Conservation (phyloP, 92 coral and sea anemone species). For the Epizoanthus fatuus region DNA sequence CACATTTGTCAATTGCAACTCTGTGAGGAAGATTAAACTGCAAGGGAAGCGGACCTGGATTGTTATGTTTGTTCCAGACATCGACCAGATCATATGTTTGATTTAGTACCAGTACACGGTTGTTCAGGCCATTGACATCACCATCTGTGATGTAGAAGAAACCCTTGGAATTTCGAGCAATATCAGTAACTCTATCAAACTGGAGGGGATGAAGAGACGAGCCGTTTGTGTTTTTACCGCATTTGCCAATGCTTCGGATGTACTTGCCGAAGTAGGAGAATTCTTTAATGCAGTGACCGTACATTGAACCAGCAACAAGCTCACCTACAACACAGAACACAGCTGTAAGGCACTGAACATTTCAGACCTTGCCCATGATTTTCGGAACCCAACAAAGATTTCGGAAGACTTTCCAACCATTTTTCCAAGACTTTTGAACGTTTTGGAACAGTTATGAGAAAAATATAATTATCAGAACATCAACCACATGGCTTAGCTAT, state of each 20-base stretch:
- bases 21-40: background rate
- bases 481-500: too few relatives aligned
- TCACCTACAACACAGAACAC: background rate
- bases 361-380: too few relatives aligned
- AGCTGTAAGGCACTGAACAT: too few relatives aligned
- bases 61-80: background rate
- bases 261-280: background rate
- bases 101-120: background rate
- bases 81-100: background rate
- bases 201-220: background rate
- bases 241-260: background rate
- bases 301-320: background rate
- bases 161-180: background rate
- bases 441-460: too few relatives aligned
- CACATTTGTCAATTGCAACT: background rate
- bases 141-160: background rate
- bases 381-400: too few relatives aligned
- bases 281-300: background rate
- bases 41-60: background rate
- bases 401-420: too few relatives aligned
- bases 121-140: background rate
- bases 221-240: background rate
- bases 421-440: too few relatives aligned
- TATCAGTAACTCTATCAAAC: slow-evolving; percentile 5
- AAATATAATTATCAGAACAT: too few relatives aligned